Percentiles rank a stretch among this genome's conserved stretches.
Conservation (phyloP, 64 coral and sea anemone genomes). For the Dendronephthya gigantea region DNA sequence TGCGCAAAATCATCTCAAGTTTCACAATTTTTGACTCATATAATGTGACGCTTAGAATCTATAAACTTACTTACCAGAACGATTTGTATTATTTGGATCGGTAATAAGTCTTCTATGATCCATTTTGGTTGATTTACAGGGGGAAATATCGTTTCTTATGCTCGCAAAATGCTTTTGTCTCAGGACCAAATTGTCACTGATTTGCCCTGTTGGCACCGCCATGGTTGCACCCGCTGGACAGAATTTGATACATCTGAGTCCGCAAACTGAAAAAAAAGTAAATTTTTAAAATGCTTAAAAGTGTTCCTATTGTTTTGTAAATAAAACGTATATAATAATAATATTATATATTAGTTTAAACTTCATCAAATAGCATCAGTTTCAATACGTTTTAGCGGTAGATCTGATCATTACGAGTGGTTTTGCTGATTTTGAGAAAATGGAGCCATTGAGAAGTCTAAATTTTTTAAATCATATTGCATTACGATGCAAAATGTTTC, state of each 20-base stretch:
- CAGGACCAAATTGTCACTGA: background rate
- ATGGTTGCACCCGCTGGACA: conserved; percentile 6
- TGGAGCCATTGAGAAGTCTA: too few species aligned
- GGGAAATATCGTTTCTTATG: background rate
- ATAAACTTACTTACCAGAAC: background rate
- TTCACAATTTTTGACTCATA: background rate
- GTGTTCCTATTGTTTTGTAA: background rate
- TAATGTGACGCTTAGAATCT: background rate
- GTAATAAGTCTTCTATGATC: background rate
- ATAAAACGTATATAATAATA: background rate
- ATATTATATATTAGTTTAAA: too few species aligned
- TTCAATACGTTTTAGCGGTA: too few species aligned
- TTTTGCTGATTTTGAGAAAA: too few species aligned
- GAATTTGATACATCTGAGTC: background rate
- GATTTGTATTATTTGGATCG: background rate
- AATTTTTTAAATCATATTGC: too few species aligned
- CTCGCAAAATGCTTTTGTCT: background rate
- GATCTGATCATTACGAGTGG: too few species aligned
- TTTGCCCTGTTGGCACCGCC: background rate
- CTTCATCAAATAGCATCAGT: too few species aligned
- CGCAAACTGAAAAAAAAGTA: background rate
- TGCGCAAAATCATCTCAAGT: background rate
- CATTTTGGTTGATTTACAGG: background rate
- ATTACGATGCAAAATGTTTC: too few species aligned
- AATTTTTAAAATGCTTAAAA: background rate